Evolutionary conservation across 2,888 invertebrate genomes (phyloP).

Genomic region (Saturnia japonica): DNA sequence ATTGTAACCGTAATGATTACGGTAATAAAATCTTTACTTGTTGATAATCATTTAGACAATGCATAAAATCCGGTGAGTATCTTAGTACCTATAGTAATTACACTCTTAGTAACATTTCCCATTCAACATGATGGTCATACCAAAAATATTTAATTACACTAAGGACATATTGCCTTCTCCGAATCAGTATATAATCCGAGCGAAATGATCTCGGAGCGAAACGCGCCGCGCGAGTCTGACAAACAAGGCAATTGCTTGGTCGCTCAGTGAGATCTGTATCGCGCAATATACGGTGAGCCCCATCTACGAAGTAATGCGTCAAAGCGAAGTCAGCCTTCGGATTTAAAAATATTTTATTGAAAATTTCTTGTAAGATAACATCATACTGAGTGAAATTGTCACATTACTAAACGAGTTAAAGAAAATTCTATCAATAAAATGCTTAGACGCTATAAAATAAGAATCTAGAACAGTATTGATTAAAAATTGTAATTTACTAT

Average conservation of each 20-base stretch:
- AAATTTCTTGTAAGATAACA: not conserved
- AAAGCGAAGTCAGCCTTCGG: not conserved
- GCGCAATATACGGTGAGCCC: slow-evolving; percentile 52
- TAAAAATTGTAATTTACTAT: not conserved
- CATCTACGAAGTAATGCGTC: slow-evolving; percentile 22
- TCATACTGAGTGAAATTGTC: not conserved
- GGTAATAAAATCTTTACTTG: not conserved
- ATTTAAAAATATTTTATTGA: not conserved
- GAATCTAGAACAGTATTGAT: slow-evolving; percentile 1
- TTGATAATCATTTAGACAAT: not conserved
- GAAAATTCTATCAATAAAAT: not conserved
- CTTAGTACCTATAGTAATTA: not conserved
- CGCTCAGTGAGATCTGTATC: slow-evolving; percentile 63
- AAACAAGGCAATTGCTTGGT: slow-evolving; percentile 73
- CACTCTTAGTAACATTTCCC: not conserved
- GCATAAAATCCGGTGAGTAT: not conserved
- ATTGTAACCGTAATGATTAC: not conserved
- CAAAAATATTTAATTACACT: not conserved
- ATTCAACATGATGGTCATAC: not conserved
- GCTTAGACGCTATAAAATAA: not conserved
- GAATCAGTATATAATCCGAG: slow-evolving; percentile 23
- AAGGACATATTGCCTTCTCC: slow-evolving; percentile 30
- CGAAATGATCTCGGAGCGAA: slow-evolving; percentile 17
- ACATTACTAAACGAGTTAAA: not conserved
- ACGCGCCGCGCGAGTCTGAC: slow-evolving; percentile 47